These are phyloP conservation scores for silkworm (Bombyx mori) DNA, from an alignment of 1,140 invertebrate species.

Conservation along the genomic window DNA sequence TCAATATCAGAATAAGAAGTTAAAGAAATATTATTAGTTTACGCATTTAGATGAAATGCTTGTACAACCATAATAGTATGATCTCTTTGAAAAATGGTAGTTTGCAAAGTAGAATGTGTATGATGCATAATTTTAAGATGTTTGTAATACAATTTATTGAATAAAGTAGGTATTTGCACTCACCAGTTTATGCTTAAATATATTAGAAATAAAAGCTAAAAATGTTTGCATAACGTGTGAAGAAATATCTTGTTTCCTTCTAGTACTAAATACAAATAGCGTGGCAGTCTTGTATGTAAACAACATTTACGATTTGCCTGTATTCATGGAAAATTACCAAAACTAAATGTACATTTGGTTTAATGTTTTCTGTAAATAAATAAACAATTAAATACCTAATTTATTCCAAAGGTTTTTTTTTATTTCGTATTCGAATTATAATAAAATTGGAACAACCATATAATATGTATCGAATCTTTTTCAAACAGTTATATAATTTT, in stretches of 20 bases:
- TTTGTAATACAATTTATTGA: constrained; percentile 52
- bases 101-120: constrained; percentile 49
- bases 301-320: constrained; percentile 41
- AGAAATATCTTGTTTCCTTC: no score
- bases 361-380: constrained; percentile 70
- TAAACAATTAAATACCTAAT: constrained; percentile 63
- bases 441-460: no score
- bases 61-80: neutral
- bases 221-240: no score
- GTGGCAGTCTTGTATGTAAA: neutral
- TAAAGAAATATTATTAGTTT: no score
- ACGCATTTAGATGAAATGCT: no score
- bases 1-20: no score
- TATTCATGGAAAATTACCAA: constrained; percentile 59
- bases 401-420: constrained; percentile 35
- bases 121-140: constrained; percentile 30
- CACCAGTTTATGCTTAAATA: constrained; percentile 27
- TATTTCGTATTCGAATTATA: constrained; percentile 4
- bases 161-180: constrained; percentile 51
- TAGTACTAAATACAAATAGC: no score
- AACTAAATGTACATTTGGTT: constrained; percentile 60
- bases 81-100: constrained; percentile 23
- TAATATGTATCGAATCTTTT: no score
- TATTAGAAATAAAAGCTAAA: neutral
- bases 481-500: no score